These are phyloP conservation scores for Epinotia ramella DNA, from an alignment of 2,888 invertebrate species.

Conservation along the genomic window DNA sequence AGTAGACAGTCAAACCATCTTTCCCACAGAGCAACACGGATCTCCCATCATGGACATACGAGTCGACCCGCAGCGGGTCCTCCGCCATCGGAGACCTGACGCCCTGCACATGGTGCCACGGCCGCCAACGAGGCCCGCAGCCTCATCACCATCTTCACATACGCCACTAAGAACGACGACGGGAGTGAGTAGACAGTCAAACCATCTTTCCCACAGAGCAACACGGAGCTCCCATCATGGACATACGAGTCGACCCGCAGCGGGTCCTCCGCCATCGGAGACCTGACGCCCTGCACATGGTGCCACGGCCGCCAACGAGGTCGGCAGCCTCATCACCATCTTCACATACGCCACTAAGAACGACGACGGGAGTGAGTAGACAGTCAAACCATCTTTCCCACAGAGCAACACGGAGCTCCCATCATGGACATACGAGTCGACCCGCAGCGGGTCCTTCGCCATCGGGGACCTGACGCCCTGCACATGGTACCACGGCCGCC, in stretches of 20 bases:
- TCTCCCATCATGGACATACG: conserved; percentile 55
- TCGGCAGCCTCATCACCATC: conserved; percentile 84
- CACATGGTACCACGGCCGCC: conserved; percentile 87
- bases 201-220: conserved; percentile 35
- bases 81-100: conserved; percentile 80
- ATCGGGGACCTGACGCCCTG: conserved; percentile 84
- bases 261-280: conserved; percentile 73
- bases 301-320: conserved; percentile 88
- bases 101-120: conserved; percentile 87
- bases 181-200: conserved; percentile 59
- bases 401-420: conserved; percentile 49
- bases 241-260: conserved; percentile 68
- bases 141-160: conserved; percentile 82
- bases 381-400: background rate
- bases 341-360: conserved; percentile 87
- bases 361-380: conserved; percentile 71
- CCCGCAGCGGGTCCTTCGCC: conserved; percentile 68
- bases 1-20: too few relatives aligned
- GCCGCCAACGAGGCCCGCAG: conserved; percentile 88
- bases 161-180: conserved; percentile 86
- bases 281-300: conserved; percentile 86
- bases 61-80: conserved; percentile 65
- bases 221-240: conserved; percentile 47
- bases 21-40: conserved; percentile 57
- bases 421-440: conserved; percentile 60